Percentiles rank a stretch among this genome's conserved stretches.
Conservation (phyloP, 2,113 vertebrate species). For the Seriola aureovittata region DNA sequence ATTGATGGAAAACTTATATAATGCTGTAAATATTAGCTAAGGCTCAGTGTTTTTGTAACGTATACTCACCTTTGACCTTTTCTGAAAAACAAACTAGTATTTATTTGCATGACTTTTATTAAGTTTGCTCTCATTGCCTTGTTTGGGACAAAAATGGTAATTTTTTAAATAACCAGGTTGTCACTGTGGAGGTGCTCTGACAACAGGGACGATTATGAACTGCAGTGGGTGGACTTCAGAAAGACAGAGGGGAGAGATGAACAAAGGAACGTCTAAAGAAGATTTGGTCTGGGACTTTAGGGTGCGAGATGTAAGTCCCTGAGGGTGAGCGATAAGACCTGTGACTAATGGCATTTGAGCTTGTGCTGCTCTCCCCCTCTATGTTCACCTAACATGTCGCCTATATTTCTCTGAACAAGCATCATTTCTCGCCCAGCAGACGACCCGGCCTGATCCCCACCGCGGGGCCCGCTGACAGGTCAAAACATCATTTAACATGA, state of each 20-base stretch:
- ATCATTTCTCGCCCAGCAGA: neutral
- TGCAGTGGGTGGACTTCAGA: slow-evolving; percentile 2
- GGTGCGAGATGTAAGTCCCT: slow-evolving; percentile 72
- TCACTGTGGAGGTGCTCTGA: neutral
- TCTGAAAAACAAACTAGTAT: neutral
- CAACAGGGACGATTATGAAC: neutral
- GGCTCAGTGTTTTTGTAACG: too few species aligned
- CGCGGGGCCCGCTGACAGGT: neutral
- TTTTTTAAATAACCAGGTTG: neutral
- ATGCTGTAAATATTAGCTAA: too few species aligned
- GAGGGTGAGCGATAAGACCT: slow-evolving; percentile 86
- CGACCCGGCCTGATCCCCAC: neutral
- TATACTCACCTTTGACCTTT: neutral
- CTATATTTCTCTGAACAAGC: neutral
- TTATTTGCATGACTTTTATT: neutral
- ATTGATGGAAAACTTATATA: neutral
- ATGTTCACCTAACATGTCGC: neutral
- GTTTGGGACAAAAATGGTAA: neutral
- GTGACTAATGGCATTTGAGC: slow-evolving; percentile 92
- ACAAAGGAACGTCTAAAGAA: slow-evolving; percentile 83
- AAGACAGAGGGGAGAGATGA: slow-evolving; percentile 79
- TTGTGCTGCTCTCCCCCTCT: slow-evolving; percentile 55
- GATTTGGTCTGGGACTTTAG: slow-evolving; percentile 78
- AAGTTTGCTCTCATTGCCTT: neutral
- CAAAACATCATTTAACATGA: neutral